These are phyloP conservation scores for Sycon ciliatum DNA, from an alignment of 37 sponge, comb jelly and placozoan genomes.

Conservation along the genomic window DNA sequence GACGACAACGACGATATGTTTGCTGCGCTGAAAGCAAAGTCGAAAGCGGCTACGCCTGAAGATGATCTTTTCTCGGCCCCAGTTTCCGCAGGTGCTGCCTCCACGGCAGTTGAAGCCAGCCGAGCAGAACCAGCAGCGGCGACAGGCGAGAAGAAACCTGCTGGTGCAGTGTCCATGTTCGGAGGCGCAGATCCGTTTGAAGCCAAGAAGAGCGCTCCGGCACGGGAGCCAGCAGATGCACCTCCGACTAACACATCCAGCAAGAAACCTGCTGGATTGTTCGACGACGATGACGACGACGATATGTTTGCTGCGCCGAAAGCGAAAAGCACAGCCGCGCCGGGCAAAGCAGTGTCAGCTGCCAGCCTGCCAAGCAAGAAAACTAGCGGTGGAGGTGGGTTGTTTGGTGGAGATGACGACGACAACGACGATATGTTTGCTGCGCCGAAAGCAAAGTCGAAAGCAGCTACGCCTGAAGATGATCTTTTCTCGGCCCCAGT, in stretches of 20 bases:
- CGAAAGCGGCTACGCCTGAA: not conserved
- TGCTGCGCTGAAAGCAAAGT: not conserved
- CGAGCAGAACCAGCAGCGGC: slow-evolving; percentile 31
- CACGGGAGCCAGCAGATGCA: too few relatives aligned
- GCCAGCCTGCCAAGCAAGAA: not conserved
- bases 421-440: slow-evolving; percentile 38
- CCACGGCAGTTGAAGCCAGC: too few relatives aligned
- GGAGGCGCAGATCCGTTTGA: slow-evolving; percentile 38
- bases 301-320: not conserved
- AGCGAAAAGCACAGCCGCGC: too few relatives aligned
- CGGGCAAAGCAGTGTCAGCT: too few relatives aligned
- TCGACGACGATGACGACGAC: slow-evolving; percentile 13
- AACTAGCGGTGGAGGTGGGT: slow-evolving; percentile 3
- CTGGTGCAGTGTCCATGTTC: slow-evolving; percentile 67
- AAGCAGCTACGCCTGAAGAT: too few relatives aligned
- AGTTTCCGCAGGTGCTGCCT: too few relatives aligned
- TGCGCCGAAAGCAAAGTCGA: not conserved
- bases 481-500: too few relatives aligned
- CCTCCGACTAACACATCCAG: slow-evolving; percentile 51
- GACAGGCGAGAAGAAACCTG: slow-evolving; percentile 54
- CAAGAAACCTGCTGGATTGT: too few relatives aligned
- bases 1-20: slow-evolving; percentile 46
- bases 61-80: too few relatives aligned
- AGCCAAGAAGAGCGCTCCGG: slow-evolving; percentile 16
- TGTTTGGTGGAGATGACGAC: slow-evolving; percentile 48